Evolutionary conservation across 30 jellyfish, hydroid and myxozoan genomes (phyloP), one percentile per base, ranked within the genome.

Genomic region (Pseudorhiza aurosa): DNA sequence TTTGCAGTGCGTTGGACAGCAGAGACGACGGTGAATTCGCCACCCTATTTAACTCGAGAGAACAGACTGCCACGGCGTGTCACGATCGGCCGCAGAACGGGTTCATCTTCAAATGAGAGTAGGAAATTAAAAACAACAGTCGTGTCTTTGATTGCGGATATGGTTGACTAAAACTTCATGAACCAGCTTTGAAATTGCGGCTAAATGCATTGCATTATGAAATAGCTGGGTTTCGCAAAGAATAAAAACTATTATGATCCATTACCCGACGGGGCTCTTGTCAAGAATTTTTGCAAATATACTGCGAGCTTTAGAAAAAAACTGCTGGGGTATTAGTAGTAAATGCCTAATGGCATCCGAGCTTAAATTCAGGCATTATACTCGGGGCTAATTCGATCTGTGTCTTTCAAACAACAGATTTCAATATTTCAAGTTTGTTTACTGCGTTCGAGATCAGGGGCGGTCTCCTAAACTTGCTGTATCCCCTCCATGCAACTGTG

Each of bases 261-360:
- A 64, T 30, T 51, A 65, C 91, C 6, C 91, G 91, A 72, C 84
- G 81, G 83, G 91, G 85, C 22, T 43, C 91, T 80, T 76, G 36
- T 57, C 77, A 68, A 80, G 91, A 80, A 80, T 80, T 80, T 68
- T 25, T 25, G 25, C 64, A 73, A 73, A 73, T 50, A 39, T 42
- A 44, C 91, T 3, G 65, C 12, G 82, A 45, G 76, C 68, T 65
- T 30, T 40, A 14, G 15, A 44, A 27, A 57, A 44, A 47, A 22
- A 37, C 81, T 49, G 44, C 31, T 39, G 47, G 49, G 65, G 84
- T 45, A 80, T 77, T 59, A 58, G 40, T 46, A 24, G 29, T 58
- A 60, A 46, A 80, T 37, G 72, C 89, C 28, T 59, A 25, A 46
- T 58, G 70, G 42, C 53, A 58, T 51, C 62, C 86, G 62, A 43